These are phyloP conservation scores for Drosophila carrolli DNA, from an alignment of 1,140 invertebrate species.

Conservation along the genomic window DNA sequence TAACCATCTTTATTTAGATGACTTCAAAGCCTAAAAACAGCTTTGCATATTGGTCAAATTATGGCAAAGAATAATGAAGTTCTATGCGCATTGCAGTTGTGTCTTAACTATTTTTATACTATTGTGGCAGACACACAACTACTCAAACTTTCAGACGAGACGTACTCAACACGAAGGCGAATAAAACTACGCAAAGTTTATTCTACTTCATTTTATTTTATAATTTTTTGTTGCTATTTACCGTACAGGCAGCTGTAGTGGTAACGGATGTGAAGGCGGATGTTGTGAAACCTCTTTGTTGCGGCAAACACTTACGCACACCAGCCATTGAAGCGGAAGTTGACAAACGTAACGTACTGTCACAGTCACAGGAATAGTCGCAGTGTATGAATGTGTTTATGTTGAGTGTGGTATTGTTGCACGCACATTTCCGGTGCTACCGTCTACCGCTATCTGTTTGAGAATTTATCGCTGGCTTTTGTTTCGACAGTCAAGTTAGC, in stretches of 20 bases:
- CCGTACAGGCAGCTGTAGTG: background rate
- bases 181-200: constrained; percentile 44
- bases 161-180: background rate
- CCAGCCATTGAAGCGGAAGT: constrained; percentile 60
- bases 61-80: too few species aligned
- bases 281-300: constrained; percentile 67
- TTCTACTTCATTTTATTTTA: constrained; percentile 49
- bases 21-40: too few species aligned
- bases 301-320: constrained; percentile 41
- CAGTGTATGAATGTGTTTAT: constrained; percentile 2
- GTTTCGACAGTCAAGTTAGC: constrained; percentile 48
- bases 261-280: constrained; percentile 50
- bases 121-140: background rate
- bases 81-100: background rate
- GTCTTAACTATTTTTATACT: too few species aligned
- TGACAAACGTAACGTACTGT: constrained; percentile 55
- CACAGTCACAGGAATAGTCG: constrained; percentile 16
- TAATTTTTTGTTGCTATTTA: background rate
- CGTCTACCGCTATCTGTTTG: constrained; percentile 32
- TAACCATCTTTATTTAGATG: too few species aligned
- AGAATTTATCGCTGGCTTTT: constrained; percentile 57
- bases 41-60: too few species aligned
- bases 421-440: constrained; percentile 61
- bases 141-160: background rate
- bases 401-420: constrained; percentile 49